phyloP scores from a whole-genome alignment of 2,797 vertebrate species.

The Microctenopoma stevenorrisi region DNA sequence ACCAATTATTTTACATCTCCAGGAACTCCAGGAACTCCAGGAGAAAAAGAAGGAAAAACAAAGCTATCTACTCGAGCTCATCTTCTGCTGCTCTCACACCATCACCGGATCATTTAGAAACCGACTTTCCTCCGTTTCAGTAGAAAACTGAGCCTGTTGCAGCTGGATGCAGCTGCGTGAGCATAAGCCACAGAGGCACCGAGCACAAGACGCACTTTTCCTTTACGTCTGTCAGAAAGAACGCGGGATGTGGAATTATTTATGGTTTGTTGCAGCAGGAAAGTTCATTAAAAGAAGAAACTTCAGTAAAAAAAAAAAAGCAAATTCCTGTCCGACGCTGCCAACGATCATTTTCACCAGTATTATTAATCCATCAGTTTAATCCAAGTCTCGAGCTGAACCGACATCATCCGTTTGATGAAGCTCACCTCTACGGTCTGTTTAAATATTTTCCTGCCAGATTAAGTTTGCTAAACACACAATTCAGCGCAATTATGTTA shows the following conservation, averaged over 20 bases:
- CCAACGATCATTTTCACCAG: conserved; percentile 19
- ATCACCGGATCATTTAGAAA: no score
- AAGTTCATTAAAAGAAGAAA: not conserved
- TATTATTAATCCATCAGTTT: conserved; percentile 38
- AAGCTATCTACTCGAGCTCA: not conserved
- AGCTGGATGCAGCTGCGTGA: no score
- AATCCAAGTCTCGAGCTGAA: conserved; percentile 52
- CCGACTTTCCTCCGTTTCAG: no score
- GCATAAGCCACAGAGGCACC: not conserved
- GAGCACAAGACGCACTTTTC: no score
- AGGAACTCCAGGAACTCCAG: no score
- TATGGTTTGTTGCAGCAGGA: no score
- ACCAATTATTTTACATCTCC: not conserved
- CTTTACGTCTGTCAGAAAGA: no score
- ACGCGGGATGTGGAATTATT: no score
- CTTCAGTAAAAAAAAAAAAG: not conserved
- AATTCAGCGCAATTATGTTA: conserved; percentile 70
- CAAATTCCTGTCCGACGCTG: conserved; percentile 19
- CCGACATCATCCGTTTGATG: conserved; percentile 61
- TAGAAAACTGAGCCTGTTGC: no score
- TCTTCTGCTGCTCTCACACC: no score
- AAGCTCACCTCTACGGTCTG: conserved; percentile 63
- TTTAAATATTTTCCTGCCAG: conserved; percentile 77
- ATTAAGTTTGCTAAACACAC: conserved; percentile 80
- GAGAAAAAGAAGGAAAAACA: not conserved